Evolutionary conservation across 1,140 invertebrate genomes (phyloP).

Genomic region (Globodera ellingtonae): DNA sequence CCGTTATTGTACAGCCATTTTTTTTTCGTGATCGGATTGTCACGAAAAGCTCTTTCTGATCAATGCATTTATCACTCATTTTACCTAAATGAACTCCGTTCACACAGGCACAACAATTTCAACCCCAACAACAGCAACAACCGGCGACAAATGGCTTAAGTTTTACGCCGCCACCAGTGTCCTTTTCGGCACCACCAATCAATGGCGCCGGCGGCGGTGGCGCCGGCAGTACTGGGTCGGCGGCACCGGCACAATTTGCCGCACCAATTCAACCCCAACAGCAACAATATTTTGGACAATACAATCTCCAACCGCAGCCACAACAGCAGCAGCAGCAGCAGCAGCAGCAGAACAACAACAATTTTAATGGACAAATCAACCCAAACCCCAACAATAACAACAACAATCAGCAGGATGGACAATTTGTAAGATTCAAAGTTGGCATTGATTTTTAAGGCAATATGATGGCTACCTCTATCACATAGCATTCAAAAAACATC

Average conservation of each 20-base stretch:
- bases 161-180: constrained; percentile 22
- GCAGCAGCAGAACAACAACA: background rate
- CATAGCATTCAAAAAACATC: too few relatives aligned
- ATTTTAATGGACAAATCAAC: background rate
- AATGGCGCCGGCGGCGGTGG: background rate
- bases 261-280: constrained; percentile 26
- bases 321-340: constrained; percentile 9
- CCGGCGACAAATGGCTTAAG: constrained; percentile 15
- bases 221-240: constrained; percentile 4
- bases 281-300: constrained; percentile 6
- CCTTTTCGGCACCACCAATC: constrained; percentile 16
- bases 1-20: too few relatives aligned
- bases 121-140: constrained; percentile 24
- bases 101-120: constrained; percentile 21
- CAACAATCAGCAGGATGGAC: background rate
- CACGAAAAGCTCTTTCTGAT: too few relatives aligned
- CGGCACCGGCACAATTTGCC: constrained; percentile 9
- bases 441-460: background rate
- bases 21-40: too few relatives aligned
- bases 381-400: too few relatives aligned
- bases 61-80: too few relatives aligned
- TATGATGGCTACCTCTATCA: background rate
- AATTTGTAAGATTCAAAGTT: background rate
- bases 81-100: constrained; percentile 12
- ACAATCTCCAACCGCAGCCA: constrained; percentile 5